Conservation (phyloP, 2,113 vertebrate species). For the Python bivittatus region DNA sequence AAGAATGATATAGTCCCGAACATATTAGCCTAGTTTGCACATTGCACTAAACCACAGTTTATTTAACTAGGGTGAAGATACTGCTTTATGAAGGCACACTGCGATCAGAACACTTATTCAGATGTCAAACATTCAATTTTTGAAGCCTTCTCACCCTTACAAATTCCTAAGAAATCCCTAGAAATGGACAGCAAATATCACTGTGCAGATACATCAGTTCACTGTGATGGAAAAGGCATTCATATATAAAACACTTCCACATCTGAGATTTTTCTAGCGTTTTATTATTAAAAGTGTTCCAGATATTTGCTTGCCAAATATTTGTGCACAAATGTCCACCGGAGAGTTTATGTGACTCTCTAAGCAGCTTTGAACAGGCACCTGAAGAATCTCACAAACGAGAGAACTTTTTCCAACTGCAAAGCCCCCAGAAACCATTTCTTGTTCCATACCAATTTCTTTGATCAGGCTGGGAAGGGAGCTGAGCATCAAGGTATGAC, state of each 20-base stretch:
- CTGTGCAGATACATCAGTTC: not conserved
- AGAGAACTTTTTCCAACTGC: slow-evolving; percentile 49
- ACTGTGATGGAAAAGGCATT: not conserved
- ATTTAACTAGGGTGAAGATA: not conserved
- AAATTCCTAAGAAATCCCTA: not conserved
- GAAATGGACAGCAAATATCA: not conserved
- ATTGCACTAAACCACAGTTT: not conserved
- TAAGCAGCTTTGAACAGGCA: slow-evolving; percentile 53
- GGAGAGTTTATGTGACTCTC: slow-evolving; percentile 53
- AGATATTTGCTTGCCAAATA: slow-evolving; percentile 57
- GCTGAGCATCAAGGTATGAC: not conserved
- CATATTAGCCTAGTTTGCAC: not conserved
- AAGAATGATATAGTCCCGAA: not conserved
- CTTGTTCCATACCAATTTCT: slow-evolving; percentile 4
- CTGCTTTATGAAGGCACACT: not conserved
- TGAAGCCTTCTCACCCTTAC: not conserved
- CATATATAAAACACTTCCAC: slow-evolving; percentile 25
- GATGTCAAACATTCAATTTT: not conserved
- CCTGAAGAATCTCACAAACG: slow-evolving; percentile 52
- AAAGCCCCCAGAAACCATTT: slow-evolving; percentile 40
- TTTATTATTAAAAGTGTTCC: slow-evolving; percentile 69
- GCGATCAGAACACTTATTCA: not conserved
- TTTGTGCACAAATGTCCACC: slow-evolving; percentile 56
- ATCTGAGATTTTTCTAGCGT: slow-evolving; percentile 23
- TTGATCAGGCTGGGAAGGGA: not conserved